A percentile compares a stretch with the other conserved stretches of the same genome.
Conservation (phyloP, 2,113 vertebrate species). For the Oriolus oriolus region DNA sequence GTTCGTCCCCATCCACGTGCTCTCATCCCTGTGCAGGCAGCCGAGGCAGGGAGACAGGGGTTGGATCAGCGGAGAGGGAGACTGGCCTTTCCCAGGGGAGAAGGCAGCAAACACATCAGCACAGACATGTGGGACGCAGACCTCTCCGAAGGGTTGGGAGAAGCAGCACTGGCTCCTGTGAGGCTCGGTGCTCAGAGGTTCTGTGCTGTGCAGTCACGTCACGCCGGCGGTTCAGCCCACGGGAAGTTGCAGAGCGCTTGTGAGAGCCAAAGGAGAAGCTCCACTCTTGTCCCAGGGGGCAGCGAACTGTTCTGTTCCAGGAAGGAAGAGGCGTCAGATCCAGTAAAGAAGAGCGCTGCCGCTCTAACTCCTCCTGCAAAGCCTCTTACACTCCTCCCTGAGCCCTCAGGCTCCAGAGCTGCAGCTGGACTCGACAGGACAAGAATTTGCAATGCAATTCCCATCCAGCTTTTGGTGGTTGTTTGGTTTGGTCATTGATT, state of each 20-base stretch:
- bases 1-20: too few relatives aligned
- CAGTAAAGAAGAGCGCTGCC: neutral
- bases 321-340: neutral
- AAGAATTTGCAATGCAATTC: neutral
- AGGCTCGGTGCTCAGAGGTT: neutral
- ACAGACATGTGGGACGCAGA: neutral
- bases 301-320: neutral
- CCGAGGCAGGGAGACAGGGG: neutral
- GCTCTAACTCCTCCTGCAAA: neutral
- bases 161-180: neutral
- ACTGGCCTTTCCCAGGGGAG: neutral
- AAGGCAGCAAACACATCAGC: neutral
- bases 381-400: neutral
- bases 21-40: neutral
- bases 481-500: neutral
- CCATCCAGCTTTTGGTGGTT: neutral
- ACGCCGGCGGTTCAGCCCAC: accelerated
- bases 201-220: neutral
- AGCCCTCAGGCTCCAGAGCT: neutral
- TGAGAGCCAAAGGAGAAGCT: neutral
- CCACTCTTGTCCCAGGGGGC: neutral
- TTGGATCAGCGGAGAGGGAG: neutral
- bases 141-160: neutral
- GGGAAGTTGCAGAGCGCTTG: neutral
- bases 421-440: neutral